Evolutionary conservation across 2,797 vertebrate genomes (phyloP), one percentile per base, ranked within the genome.

Genomic region (Trachurus trachurus): DNA sequence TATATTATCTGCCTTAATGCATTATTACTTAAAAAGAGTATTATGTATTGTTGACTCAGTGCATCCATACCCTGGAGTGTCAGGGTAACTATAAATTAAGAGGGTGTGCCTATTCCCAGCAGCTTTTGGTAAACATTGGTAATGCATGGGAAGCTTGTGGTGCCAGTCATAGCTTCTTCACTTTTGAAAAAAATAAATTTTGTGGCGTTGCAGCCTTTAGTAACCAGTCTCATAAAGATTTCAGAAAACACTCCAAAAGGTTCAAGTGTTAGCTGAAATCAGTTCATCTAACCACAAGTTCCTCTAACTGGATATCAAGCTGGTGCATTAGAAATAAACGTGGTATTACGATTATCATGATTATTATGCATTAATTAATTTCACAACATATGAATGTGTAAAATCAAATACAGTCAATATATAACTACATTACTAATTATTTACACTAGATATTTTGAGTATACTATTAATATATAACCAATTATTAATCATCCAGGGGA

Each of bases 11-110:
- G 26, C 26, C 44, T 40, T 19, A 19, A 13, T 21, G 19, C 8
- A 17, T 62, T 66, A 13, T 47, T 0, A 53, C 1, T 11, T 39
- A 40, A 50, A 34, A 10, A 66, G 5, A 66, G 19, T 9, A 54
- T 16, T 9, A 22, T 29, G 2, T 31, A 31, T 31, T 31, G 1
- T n/a, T 15, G 17, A 45, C 9, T 17, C 9, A 29, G 9, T 42
- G 9, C 1, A 44, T 58, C 21, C 15, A 52, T 37, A 44, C 59
- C 44, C 9, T 8, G 2, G 13, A 44, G 21, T 29, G 13, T 22
- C 17, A 37, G 5, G n/a, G 17, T 59, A 65, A 53, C 37, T 58
- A 63, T 45, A 69, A 69, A 70, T 59, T 53, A 74, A 45, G 12
- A 49, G 34, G 49, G 37, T 40, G 63, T 66, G 34, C 22, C 53